phyloP scores from a whole-genome alignment of 2,113 vertebrate species.

The Pterophyllum scalare region DNA sequence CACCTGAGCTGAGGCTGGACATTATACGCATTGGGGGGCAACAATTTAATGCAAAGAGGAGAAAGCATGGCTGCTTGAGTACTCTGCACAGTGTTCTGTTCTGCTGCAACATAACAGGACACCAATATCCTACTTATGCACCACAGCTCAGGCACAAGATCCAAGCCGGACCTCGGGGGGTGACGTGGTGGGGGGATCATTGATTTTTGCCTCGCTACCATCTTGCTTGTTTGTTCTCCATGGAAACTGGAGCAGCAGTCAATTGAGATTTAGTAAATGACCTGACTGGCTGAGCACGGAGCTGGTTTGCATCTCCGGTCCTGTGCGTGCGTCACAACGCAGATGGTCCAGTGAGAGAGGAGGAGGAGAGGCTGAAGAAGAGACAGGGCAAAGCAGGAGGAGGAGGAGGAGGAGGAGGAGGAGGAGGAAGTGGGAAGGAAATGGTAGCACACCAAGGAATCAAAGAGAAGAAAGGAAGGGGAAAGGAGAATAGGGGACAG shows the following conservation, averaged over 20 bases:
- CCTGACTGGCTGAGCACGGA: slow-evolving; percentile 42
- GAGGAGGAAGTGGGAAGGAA: neutral
- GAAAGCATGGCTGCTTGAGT: neutral
- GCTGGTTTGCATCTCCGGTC: slow-evolving; percentile 37
- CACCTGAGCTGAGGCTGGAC: neutral
- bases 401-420: neutral
- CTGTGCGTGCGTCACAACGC: slow-evolving; percentile 40
- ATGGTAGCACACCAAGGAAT: neutral
- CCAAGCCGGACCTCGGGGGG: neutral
- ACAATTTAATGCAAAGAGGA: neutral
- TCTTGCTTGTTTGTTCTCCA: slow-evolving; percentile 56
- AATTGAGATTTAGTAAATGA: slow-evolving; percentile 62
- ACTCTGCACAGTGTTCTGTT: neutral
- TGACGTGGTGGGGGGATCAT: neutral
- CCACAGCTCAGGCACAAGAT: slow-evolving; percentile 22
- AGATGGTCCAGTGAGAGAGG: slow-evolving; percentile 17
- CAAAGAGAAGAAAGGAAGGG: neutral
- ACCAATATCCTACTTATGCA: neutral
- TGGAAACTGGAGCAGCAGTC: slow-evolving; percentile 71
- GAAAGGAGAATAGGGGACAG: neutral
- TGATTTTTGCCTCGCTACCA: neutral
- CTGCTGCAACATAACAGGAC: neutral
- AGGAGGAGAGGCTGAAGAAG: neutral
- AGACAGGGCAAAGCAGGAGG: neutral
- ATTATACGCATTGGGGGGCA: neutral